Evolutionary conservation across 2,888 invertebrate species (phyloP).

Genomic region (Mimas tiliae): DNA sequence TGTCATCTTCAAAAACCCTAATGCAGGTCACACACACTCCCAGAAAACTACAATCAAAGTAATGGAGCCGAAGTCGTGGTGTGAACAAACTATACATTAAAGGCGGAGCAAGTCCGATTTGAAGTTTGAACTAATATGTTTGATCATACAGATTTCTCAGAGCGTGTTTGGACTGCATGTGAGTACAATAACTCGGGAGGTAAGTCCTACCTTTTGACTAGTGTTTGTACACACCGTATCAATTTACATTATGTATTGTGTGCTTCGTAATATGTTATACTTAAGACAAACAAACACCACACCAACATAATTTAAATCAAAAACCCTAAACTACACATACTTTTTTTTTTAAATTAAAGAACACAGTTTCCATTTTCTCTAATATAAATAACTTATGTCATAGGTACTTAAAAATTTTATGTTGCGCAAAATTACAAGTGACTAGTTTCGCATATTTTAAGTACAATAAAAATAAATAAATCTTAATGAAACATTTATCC

Average conservation of each 20-base stretch:
- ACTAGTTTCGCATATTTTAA: conserved; percentile 84
- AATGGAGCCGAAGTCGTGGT: no score
- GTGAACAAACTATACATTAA: no score
- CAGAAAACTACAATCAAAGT: neutral
- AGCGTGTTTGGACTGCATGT: neutral
- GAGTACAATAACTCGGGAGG: conserved; percentile 47
- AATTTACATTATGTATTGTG: conserved; percentile 52
- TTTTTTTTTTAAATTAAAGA: conserved; percentile 73
- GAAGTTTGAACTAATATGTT: neutral
- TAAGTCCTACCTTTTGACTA: conserved; percentile 76
- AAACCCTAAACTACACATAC: conserved; percentile 71
- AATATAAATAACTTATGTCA: conserved; percentile 61
- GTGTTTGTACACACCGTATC: conserved; percentile 71
- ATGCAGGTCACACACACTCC: neutral
- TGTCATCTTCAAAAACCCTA: conserved; percentile 11
- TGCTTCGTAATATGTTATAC: conserved; percentile 51
- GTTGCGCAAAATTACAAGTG: conserved; percentile 85
- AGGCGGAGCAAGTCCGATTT: no score
- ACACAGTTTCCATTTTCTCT: conserved; percentile 68
- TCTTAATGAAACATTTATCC: conserved; percentile 81
- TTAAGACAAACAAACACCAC: conserved; percentile 82
- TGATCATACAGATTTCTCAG: neutral
- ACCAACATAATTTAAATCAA: conserved; percentile 81
- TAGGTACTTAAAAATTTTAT: conserved; percentile 77
- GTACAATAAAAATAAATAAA: conserved; percentile 83